A percentile compares a stretch with the other conserved stretches of the same genome.
phyloP scores from a whole-genome alignment of 2,888 invertebrate species.

The Cryptus viduatorius region DNA sequence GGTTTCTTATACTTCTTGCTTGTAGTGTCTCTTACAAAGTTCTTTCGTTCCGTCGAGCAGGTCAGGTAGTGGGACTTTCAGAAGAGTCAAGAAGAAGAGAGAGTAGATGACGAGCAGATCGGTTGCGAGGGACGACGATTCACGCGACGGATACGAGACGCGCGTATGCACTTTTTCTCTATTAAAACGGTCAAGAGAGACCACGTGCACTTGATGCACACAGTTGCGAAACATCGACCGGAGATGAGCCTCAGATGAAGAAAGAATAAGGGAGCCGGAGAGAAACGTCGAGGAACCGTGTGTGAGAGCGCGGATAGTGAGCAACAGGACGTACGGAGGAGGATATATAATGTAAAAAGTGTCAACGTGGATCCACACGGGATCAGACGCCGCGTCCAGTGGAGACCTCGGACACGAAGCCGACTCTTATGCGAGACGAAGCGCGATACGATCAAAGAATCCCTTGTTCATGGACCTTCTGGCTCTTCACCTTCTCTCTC shows the following conservation, averaged over 20 bases:
- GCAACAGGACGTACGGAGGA: slow-evolving; percentile 33
- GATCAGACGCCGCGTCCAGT: slow-evolving; percentile 52
- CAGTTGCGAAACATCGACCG: slow-evolving; percentile 11
- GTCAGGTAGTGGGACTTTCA: not conserved
- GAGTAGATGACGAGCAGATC: slow-evolving; percentile 21
- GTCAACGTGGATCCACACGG: slow-evolving; percentile 68
- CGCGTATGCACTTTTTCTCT: slow-evolving; percentile 32
- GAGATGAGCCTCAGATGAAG: slow-evolving; percentile 50
- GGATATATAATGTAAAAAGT: slow-evolving; percentile 67
- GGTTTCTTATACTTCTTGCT: not conserved
- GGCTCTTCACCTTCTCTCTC: slow-evolving; percentile 45
- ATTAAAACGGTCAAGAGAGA: slow-evolving; percentile 1
- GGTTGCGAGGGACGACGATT: slow-evolving; percentile 45
- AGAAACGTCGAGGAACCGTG: slow-evolving; percentile 13
- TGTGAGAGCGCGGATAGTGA: slow-evolving; percentile 15
- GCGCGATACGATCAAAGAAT: slow-evolving; percentile 73
- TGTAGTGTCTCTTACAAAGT: not conserved
- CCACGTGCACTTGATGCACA: slow-evolving; percentile 47
- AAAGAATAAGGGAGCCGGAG: slow-evolving; percentile 12
- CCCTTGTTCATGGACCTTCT: slow-evolving; percentile 68
- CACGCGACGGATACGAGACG: slow-evolving; percentile 49
- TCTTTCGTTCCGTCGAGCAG: not conserved
- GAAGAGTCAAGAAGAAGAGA: not conserved
- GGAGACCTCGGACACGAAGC: slow-evolving; percentile 45
- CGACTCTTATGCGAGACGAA: slow-evolving; percentile 58